Base-by-base conservation (phyloP, 1,140 invertebrate genomes). In the Epicauta chinensis region DNA sequence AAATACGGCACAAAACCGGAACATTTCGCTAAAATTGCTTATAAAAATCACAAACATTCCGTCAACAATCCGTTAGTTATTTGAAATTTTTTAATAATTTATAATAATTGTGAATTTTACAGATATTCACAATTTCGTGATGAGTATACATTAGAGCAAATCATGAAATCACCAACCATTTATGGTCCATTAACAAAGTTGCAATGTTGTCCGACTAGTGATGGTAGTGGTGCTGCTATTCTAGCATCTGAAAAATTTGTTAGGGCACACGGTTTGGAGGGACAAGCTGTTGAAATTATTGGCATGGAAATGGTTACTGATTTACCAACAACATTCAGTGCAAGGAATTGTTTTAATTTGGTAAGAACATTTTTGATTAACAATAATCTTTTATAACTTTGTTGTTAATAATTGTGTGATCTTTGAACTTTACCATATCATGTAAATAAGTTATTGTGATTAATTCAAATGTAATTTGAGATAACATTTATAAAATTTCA, bases 291-390 rank as follows among this genome's bases (percentile, higher is more conserved):
- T 1, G 94, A 98, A 75, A 97, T 98, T 61, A 61, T 97, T 34
- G 91, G 84, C 7, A 93, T 98, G 84, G 92, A 97, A 75, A 95
- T 98, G 92, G 81, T 84, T 0, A 97, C 94, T 6, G 97, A 99
- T 70, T 76, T 88, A 3, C 79, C 86, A 4, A 84, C 83, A 1
- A 87, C 93, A 0, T 98, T 99, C 63, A 71, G 75, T 12, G 87
- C 91, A 48, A 81, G 83, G 55, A 95, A 89, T 63, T 78, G 84
- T 39, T 93, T 98, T n/a, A n/a, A n/a, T n/a, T n/a, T n/a, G n/a
- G n/a, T n/a, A n/a, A n/a, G n/a, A 56, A 97, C 96, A 76, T 74
- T 98, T 54, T 79, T 86, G 60, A 66, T 64, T 50, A 38, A 47
- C 40, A 53, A 11, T 47, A 47, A 4, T 46, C 7, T 32, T 39